Conservation (phyloP, 2,797 vertebrate species). For the Phaenicophaeus curvirostris region DNA sequence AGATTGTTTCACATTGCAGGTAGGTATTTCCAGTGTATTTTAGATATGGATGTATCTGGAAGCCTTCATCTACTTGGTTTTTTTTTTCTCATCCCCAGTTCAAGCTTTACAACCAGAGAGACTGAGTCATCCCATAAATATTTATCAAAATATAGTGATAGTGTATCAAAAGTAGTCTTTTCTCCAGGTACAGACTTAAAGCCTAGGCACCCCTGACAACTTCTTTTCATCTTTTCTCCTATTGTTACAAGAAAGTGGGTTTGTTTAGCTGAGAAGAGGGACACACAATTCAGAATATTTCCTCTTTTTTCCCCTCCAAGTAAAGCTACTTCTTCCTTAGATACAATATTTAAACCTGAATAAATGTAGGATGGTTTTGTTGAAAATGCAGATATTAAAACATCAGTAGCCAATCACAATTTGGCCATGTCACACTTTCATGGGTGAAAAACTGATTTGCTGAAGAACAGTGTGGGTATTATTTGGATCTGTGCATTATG, state of each 20-base stretch:
- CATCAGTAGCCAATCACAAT: not conserved
- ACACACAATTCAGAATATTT: not conserved
- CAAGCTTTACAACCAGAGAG: not conserved
- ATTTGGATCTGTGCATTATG: not conserved
- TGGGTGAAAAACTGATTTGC: not conserved
- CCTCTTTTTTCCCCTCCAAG: not conserved
- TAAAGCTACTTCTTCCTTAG: not conserved
- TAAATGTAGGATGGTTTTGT: accelerated
- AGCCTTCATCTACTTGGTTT: not conserved
- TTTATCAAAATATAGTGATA: not conserved
- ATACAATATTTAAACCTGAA: not conserved
- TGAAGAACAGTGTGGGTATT: not conserved
- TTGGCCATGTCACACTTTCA: not conserved
- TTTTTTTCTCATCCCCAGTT: not conserved
- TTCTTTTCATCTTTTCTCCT: not conserved
- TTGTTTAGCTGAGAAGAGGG: not conserved
- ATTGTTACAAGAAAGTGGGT: not conserved
- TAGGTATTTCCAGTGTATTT: not conserved
- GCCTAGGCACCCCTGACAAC: not conserved
- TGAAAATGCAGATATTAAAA: not conserved
- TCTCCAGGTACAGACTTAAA: not conserved
- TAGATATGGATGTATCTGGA: not conserved
- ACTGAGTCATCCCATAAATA: not conserved
- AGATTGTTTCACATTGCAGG: not conserved
- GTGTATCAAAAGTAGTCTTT: not conserved